Base-by-base conservation (phyloP, 2,113 vertebrate species). In the Tapirus terrestris region DNA sequence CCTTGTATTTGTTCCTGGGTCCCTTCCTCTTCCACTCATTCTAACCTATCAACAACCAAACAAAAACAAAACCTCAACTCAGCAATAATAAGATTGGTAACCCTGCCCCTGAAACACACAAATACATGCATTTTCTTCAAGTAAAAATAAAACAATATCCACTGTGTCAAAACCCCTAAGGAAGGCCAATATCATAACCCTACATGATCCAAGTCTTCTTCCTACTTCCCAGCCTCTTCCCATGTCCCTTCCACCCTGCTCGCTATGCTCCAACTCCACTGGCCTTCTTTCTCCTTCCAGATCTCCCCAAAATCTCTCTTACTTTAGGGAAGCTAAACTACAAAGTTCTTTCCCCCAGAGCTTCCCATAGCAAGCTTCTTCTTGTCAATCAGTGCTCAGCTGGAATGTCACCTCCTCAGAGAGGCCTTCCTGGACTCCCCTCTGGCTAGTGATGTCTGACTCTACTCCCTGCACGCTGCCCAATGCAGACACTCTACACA, bases 191-290 rank as follows among this genome's bases (percentile, higher is more conserved):
- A 27, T 27, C 56, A 48, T 1, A 1, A 39, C 43, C 45, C 18
- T 17, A 2, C 4, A 0, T 9, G 31, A 77, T 13, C 53, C 1
- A 5, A 17, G 11, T 36, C n/a, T 61, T 18, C 21, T 12, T 43
- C 53, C 65, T 16, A 4, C 23, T 33, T 18, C 53, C 68, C 27
- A 3, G 53, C 23, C 51, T 61, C 75, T 29, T 25, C 43, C 63
- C 12, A 8, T 0, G 36, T 12, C n/a, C 76, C 45, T 43, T 48
- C 31, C 60, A 61, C n/a, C 12, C 23, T 53, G 18, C 39, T 45
- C 14, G 13, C 48, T 10, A 14, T 18, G 4, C 51, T 11, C 23
- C 1, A 23, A 36, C 29, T 17, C 18, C 17, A 4, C 29, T 33
- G 86, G 25, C 36, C 23, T 58, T 48, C 36, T 7, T 31, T 76